These are phyloP conservation scores for Sebastes minor DNA, from an alignment of 2,797 vertebrate genomes.

Conservation along the genomic window DNA sequence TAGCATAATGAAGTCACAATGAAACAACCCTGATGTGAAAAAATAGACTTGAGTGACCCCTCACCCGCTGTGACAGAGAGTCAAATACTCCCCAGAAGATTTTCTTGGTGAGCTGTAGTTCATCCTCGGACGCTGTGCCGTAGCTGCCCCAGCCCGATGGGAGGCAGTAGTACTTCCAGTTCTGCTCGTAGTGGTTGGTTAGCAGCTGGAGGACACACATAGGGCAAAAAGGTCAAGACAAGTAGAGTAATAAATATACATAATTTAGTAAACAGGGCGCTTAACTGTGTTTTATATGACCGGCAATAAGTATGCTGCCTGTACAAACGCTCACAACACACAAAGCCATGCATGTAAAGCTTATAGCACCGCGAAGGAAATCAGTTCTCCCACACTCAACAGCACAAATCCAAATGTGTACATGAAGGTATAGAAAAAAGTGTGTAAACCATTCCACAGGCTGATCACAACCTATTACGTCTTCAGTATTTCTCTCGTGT, in stretches of 20 bases:
- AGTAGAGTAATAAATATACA: not conserved
- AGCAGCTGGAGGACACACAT: constrained; percentile 85
- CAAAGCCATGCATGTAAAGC: not conserved
- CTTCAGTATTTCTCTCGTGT: constrained; percentile 40
- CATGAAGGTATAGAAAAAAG: constrained; percentile 17
- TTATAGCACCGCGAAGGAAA: constrained; percentile 9
- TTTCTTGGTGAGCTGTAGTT: constrained; percentile 96
- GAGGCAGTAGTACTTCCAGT: constrained; percentile 99
- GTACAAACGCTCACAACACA: not conserved
- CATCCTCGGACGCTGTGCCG: constrained; percentile 94
- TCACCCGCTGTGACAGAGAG: constrained; percentile 97
- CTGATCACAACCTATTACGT: constrained; percentile 38
- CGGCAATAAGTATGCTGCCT: not conserved
- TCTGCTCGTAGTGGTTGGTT: constrained; percentile 97
- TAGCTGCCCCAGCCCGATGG: constrained; percentile 94
- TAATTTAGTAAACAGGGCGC: not conserved
- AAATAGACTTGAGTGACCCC: not conserved
- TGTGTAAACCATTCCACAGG: constrained; percentile 24
- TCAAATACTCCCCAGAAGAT: constrained; percentile 99
- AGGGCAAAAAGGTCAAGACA: constrained; percentile 11
- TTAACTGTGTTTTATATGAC: not conserved
- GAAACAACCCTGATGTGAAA: not conserved
- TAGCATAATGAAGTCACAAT: not conserved
- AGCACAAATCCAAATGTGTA: constrained; percentile 7
- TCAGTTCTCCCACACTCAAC: not conserved